phyloP scores from a whole-genome alignment of 2,797 vertebrate species.

The Sarcophilus harrisii region DNA sequence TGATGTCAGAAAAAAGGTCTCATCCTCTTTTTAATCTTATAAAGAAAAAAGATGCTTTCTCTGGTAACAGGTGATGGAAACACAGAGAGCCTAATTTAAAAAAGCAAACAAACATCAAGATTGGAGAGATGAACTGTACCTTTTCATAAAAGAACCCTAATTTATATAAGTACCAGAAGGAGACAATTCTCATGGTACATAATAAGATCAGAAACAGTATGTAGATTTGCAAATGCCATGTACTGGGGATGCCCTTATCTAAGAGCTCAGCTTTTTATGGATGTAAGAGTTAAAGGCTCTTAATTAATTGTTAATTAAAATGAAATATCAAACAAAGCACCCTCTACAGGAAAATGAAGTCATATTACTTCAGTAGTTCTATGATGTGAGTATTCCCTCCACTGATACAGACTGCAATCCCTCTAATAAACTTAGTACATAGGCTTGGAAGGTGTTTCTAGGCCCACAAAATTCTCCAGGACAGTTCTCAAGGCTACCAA shows the following conservation, averaged over 20 bases:
- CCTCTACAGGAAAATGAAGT: not conserved
- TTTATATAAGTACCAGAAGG: not conserved
- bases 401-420: not conserved
- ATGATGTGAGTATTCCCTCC: not conserved
- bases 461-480: not conserved
- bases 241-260: not conserved
- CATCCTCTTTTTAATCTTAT: not conserved
- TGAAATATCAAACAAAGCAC: not conserved
- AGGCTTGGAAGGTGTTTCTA: not conserved
- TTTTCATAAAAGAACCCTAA: not conserved
- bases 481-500: not conserved
- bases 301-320: too few species aligned
- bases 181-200: not conserved
- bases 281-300: not conserved
- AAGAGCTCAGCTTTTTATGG: not conserved
- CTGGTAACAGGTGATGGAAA: not conserved
- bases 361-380: not conserved
- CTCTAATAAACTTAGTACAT: not conserved
- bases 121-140: not conserved
- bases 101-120: not conserved
- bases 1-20: not conserved
- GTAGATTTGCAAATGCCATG: not conserved
- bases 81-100: not conserved
- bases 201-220: not conserved
- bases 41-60: not conserved